These are phyloP conservation scores for Steatornis caripensis DNA, from an alignment of 2,113 vertebrate genomes.

Conservation along the genomic window DNA sequence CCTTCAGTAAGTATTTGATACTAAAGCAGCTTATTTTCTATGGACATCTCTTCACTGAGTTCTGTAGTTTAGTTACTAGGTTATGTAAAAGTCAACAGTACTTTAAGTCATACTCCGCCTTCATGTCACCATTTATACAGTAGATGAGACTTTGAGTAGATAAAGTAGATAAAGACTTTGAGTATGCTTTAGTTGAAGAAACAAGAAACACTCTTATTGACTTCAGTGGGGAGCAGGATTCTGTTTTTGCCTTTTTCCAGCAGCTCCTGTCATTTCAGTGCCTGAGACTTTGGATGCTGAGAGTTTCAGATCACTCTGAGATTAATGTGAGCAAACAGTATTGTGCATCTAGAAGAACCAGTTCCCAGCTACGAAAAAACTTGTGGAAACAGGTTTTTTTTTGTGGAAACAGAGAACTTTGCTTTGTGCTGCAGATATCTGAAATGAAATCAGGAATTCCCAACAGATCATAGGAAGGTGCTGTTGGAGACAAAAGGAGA, in stretches of 20 bases:
- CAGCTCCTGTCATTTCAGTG: background rate
- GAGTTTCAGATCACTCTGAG: background rate
- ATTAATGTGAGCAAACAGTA: background rate
- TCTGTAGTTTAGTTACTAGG: background rate
- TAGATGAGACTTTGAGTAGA: background rate
- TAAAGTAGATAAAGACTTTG: background rate
- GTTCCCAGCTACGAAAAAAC: background rate
- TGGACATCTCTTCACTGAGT: background rate
- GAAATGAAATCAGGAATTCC: background rate
- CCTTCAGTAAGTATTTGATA: background rate
- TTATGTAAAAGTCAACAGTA: background rate
- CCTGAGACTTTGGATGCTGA: background rate
- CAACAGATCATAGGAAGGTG: background rate
- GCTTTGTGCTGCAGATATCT: background rate
- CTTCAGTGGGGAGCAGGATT: background rate
- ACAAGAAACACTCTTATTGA: background rate
- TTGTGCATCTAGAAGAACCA: background rate
- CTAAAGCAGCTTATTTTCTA: background rate
- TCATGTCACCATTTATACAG: background rate
- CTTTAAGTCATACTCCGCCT: background rate
- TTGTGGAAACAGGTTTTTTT: background rate
- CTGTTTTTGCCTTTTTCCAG: background rate
- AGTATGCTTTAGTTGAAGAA: background rate
- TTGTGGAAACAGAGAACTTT: background rate
- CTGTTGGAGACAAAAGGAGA: background rate